Evolutionary conservation across 2,113 vertebrate species (phyloP).

Genomic region (Arothron firmamentum): DNA sequence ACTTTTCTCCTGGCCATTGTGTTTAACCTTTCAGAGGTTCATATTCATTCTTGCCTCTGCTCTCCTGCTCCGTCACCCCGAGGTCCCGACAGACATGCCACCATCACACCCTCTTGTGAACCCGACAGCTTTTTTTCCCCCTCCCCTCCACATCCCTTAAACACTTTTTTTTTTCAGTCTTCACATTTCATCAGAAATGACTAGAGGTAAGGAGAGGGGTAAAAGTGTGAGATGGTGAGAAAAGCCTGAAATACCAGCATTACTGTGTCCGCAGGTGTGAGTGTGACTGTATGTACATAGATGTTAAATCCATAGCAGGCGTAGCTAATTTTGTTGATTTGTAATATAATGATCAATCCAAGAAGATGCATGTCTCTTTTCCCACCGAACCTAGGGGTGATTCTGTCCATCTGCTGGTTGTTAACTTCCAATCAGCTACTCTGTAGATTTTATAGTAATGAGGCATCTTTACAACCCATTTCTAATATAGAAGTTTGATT

Average conservation of each 20-base stretch:
- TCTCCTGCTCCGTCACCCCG: background rate
- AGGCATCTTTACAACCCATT: too few species aligned
- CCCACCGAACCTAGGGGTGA: conserved; percentile 6
- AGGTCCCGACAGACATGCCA: conserved; percentile 30
- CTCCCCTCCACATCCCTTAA: conserved; percentile 12
- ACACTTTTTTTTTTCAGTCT: conserved; percentile 25
- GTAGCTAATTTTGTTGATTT: conserved; percentile 24
- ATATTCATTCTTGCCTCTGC: background rate
- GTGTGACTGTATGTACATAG: too few species aligned
- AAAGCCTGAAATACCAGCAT: conserved; percentile 32
- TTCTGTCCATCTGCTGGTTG: conserved; percentile 37
- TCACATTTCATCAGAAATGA: conserved; percentile 35
- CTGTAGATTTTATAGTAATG: too few species aligned
- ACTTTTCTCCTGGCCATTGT: background rate
- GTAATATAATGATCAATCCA: background rate
- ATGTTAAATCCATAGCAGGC: background rate
- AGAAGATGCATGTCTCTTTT: background rate
- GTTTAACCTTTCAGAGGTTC: background rate
- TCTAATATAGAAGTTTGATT: too few species aligned
- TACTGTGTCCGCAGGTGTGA: background rate
- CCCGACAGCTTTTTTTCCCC: conserved; percentile 5
- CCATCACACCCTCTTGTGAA: conserved; percentile 42
- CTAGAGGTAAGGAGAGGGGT: conserved; percentile 39
- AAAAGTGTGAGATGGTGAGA: conserved; percentile 38
- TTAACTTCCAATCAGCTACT: conserved; percentile 1